Evolutionary conservation across 2,113 vertebrate genomes (phyloP).

Genomic region (Tautogolabrus adspersus): DNA sequence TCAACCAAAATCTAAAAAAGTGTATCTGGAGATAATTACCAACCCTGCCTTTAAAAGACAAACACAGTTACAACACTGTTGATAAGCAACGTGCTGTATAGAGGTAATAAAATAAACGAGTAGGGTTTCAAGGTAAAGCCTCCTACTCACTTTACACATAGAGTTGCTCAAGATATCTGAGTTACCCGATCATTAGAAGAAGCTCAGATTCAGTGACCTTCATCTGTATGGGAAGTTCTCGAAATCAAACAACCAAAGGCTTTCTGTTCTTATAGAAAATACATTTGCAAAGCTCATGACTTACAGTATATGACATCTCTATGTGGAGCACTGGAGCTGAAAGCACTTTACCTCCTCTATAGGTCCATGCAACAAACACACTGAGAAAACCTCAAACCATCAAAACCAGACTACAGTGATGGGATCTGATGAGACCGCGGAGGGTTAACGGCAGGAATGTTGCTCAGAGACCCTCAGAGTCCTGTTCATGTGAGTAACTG

Average conservation of each 20-base stretch:
- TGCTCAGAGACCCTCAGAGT: constrained; percentile 22
- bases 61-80: too few species aligned
- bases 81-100: too few species aligned
- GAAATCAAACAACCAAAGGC: background rate
- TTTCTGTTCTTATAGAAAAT: constrained; percentile 19
- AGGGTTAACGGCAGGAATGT: constrained; percentile 15
- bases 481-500: constrained; percentile 28
- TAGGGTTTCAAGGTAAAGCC: too few species aligned
- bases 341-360: constrained; percentile 1
- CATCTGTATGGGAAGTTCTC: constrained; percentile 1
- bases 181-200: too few species aligned
- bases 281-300: constrained; percentile 28
- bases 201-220: background rate
- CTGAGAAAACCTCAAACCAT: background rate
- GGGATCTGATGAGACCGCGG: constrained; percentile 45
- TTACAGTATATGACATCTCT: constrained; percentile 1
- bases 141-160: too few species aligned
- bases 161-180: too few species aligned
- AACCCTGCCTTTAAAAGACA: too few species aligned
- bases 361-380: background rate
- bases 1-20: too few species aligned
- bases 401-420: constrained; percentile 19
- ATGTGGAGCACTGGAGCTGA: constrained; percentile 19
- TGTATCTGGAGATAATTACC: too few species aligned
- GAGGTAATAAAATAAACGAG: too few species aligned